Base-by-base conservation (phyloP, 1,140 invertebrate species). In the Brachionus paranguensis region DNA sequence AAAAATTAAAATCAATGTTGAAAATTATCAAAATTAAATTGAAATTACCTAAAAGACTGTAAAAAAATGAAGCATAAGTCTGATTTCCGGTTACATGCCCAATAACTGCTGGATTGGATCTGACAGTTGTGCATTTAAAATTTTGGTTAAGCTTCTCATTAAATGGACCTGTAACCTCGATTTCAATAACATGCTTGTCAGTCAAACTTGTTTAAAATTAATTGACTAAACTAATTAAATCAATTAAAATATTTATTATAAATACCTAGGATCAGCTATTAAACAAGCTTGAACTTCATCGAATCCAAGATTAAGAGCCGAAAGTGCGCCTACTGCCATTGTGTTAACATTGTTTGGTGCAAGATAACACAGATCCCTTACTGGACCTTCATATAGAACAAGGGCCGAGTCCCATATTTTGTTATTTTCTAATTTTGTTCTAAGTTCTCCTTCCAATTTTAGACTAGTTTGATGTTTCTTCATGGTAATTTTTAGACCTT, bases 281-380 rank as follows among this genome's bases (percentile, higher is more conserved):
- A 92, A 87, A 78, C 88, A 87, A 6, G 91, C 92, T 68, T 88
- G 85, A 4, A 92, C 91, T 79, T 89, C 86, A 85, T 92, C 91
- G 87, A 93, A 92, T 5, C 92, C 92, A n/a, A 92, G 88, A 86
- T 91, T 92, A 85, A 90, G 88, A 12, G 90, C 92, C 10, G 91
- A 91, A 47, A 92, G 86, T 8, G 91, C 91, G 24, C 91, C 92
- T 29, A 89, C 91, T 37, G 91, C 91, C 91, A 92, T 92, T 27
- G 91, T 92, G 86, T 92, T 92, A 0, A 92, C 92, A 85, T 93
- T 92, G 86, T 93, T 92, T 8, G 92, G 92, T 3, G 92, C 92
- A 65, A 92, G 83, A 50, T 89, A 87, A 87, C 92, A 92, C 7
- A 92, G 86, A 29, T 87, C 88, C 64, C 91, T 85, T 0, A 92